Evolutionary conservation across 2,113 vertebrate genomes (phyloP), one percentile per base, ranked within the genome.

Genomic region (Herpailurus yagouaroundi): DNA sequence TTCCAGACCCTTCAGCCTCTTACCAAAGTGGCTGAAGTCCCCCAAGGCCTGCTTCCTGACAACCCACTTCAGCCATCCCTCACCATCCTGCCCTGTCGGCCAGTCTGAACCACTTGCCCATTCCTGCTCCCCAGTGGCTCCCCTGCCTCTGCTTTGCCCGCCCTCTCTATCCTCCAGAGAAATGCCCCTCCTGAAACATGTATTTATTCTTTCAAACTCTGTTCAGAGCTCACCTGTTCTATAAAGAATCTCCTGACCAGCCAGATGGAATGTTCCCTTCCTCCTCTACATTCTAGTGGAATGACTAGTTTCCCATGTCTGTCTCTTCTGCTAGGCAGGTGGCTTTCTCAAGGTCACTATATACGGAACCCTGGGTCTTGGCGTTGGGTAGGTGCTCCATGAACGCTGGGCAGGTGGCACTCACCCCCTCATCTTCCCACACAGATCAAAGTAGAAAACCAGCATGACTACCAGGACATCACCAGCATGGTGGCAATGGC

Each of bases 391-490:
- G 92, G 60, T 23, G 3, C 52, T n/a, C 38, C 0, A 0, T 21
- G 63, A 84, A 50, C 1, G 1, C 45, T 5, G 41, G 73, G 4
- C 6, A 45, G 8, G 55, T 52, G 60, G 8, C 63, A 10, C 88
- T 93, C 73, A 91, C 38, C 31, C 96, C 86, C 77, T 74, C 64
- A 45, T 91, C 82, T 91, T 94, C 89, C 38, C 97, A 68, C 74
- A 97, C 94, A 99, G 99, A 99, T 99, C 94, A 99, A 99, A 98
- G 99, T 99, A 60, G 99, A 99, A 97, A 99, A 99, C 97, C 99
- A 99, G 77, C 99, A 99, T 0, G 99, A 99, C 98, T 99, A 99
- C 98, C 99, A 99, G 98, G 99, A 99, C 97, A 99, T 99, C 98
- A 99, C 99, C 98, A 99, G 99, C 66, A 99, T 99, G 92, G 99